Evolutionary conservation across 2,888 invertebrate genomes (phyloP).

Genomic region (Trypoxylon attenuatum): DNA sequence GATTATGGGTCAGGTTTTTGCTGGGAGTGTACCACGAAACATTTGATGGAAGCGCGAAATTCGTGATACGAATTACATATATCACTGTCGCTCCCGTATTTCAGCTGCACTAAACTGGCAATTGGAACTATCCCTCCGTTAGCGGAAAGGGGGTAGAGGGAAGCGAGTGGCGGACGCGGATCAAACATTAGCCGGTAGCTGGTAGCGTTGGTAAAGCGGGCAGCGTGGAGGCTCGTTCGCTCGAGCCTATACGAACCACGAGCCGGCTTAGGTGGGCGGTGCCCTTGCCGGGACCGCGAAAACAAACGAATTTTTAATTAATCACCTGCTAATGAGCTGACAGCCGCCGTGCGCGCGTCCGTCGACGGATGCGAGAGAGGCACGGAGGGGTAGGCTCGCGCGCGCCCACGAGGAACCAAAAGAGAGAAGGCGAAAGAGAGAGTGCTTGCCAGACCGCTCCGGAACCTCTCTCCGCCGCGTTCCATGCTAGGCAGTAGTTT

Average conservation of each 20-base stretch:
- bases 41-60: slow-evolving; percentile 32
- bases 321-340: slow-evolving; percentile 70
- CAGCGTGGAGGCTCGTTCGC: slow-evolving; percentile 9
- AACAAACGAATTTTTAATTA: slow-evolving; percentile 70
- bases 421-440: slow-evolving; percentile 5
- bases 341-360: slow-evolving; percentile 29
- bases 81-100: slow-evolving; percentile 33
- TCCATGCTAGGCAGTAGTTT: background rate
- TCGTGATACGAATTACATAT: slow-evolving; percentile 42
- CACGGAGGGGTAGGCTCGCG: background rate
- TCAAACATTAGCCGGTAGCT: slow-evolving; percentile 20
- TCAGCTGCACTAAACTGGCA: slow-evolving; percentile 37
- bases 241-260: slow-evolving; percentile 31
- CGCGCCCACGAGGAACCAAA: background rate
- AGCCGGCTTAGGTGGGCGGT: slow-evolving; percentile 43
- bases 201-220: no score
- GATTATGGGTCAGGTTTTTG: no score
- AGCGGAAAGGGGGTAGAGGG: no score
- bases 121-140: slow-evolving; percentile 26
- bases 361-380: background rate
- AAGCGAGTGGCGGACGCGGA: no score
- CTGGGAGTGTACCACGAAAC: background rate
- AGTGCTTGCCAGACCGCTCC: background rate
- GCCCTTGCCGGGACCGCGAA: slow-evolving; percentile 38
- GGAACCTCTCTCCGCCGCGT: background rate